A percentile compares a stretch with the other conserved stretches of the same genome.
These are phyloP conservation scores for Hybos culiciformis DNA, from an alignment of 2,888 invertebrate genomes.

Conservation along the genomic window DNA sequence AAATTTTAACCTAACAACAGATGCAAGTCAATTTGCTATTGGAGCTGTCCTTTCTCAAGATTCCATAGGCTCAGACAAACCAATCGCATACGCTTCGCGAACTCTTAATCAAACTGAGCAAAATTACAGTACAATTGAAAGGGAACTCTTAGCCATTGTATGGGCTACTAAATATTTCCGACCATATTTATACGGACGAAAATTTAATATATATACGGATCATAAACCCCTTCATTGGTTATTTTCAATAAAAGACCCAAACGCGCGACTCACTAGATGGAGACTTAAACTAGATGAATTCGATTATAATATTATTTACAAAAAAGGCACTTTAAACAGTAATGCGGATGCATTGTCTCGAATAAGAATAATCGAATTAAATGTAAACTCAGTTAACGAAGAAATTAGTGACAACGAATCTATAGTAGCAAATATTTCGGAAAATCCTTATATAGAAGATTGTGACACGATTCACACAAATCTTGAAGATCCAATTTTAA, in stretches of 20 bases:
- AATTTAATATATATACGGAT: slow-evolving; percentile 1
- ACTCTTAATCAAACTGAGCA: slow-evolving; percentile 15
- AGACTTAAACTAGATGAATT: slow-evolving; percentile 2
- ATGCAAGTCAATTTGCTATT: slow-evolving; percentile 19
- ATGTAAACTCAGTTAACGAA: too few relatives aligned
- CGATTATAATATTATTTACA: slow-evolving; percentile 10
- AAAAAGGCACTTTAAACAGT: slow-evolving; percentile 12
- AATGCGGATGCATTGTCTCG: slow-evolving; percentile 15
- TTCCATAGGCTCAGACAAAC: slow-evolving; percentile 15
- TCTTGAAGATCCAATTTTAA: slow-evolving; percentile 9
- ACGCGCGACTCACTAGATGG: neutral
- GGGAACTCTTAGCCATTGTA: slow-evolving; percentile 5
- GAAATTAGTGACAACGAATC: neutral
- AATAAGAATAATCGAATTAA: neutral
- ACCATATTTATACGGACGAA: slow-evolving; percentile 6
- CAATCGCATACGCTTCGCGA: slow-evolving; percentile 20
- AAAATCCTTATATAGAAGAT: neutral
- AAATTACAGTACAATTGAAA: slow-evolving; percentile 15
- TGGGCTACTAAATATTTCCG: slow-evolving; percentile 8
- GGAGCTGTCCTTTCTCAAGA: slow-evolving; percentile 20
- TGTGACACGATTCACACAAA: slow-evolving; percentile 8
- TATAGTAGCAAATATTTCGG: neutral
- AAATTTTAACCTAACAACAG: slow-evolving; percentile 21
- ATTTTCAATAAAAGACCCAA: slow-evolving; percentile 1
- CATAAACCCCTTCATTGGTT: slow-evolving; percentile 4